Evolutionary conservation across 2,797 vertebrate genomes (phyloP).

Genomic region (Oceanodroma leucorhoa): DNA sequence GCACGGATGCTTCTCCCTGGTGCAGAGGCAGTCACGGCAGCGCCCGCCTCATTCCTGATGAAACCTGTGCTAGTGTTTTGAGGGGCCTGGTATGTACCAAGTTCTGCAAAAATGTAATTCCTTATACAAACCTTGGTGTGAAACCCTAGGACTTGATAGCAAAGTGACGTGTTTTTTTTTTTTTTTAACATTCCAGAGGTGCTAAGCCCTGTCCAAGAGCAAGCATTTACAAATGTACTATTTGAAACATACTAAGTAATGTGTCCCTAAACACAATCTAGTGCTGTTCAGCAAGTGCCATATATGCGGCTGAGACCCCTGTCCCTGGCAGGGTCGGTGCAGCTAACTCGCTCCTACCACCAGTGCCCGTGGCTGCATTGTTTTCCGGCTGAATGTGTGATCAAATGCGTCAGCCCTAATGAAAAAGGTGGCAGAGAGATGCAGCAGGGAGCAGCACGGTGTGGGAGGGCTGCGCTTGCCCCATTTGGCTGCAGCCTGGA

Average conservation of each 20-base stretch:
- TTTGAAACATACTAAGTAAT: accelerated
- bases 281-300: neutral
- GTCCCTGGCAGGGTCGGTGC: neutral
- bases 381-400: neutral
- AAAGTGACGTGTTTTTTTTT: neutral
- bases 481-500: neutral
- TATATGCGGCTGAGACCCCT: neutral
- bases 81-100: accelerated
- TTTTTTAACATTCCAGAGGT: no score
- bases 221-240: neutral
- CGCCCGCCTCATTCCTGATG: accelerated
- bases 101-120: neutral
- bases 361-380: neutral
- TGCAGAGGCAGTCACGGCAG: neutral
- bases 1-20: neutral
- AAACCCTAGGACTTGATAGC: neutral
- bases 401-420: accelerated
- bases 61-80: neutral
- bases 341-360: neutral
- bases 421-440: neutral
- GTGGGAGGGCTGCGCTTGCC: neutral
- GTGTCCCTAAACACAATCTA: accelerated
- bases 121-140: neutral
- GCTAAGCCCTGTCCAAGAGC: neutral
- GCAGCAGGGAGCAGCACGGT: accelerated